Conservation (phyloP, 2,888 invertebrate genomes). For the Cerastoderma edule region DNA sequence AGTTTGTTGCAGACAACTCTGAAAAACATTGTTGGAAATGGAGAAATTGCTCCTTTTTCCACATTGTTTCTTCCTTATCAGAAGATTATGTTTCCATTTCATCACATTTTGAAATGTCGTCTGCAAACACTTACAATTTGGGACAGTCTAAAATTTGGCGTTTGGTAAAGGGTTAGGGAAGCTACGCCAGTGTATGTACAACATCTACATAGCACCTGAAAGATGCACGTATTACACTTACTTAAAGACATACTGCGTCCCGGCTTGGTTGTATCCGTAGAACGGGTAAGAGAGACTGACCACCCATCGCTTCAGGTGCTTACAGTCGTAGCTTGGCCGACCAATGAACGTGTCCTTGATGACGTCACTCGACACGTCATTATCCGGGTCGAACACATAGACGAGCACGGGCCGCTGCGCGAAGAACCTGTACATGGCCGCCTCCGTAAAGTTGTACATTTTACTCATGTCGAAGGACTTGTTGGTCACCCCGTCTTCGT, state of each 20-base stretch:
- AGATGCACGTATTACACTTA: slow-evolving; percentile 55
- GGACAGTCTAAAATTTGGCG: too few relatives aligned
- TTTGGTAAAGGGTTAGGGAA: too few relatives aligned
- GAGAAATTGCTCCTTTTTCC: slow-evolving; percentile 6
- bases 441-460: slow-evolving; percentile 53
- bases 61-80: slow-evolving; percentile 1
- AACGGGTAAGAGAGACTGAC: slow-evolving; percentile 71
- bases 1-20: background rate
- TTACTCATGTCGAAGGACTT: slow-evolving; percentile 39
- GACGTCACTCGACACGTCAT: background rate
- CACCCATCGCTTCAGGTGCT: slow-evolving; percentile 67
- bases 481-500: slow-evolving; percentile 28
- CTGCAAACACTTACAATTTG: too few relatives aligned
- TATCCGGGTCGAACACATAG: slow-evolving; percentile 1
- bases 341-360: slow-evolving; percentile 57
- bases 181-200: too few relatives aligned
- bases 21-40: slow-evolving; percentile 2
- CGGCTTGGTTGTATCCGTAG: slow-evolving; percentile 51
- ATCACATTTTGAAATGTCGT: too few relatives aligned
- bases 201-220: too few relatives aligned
- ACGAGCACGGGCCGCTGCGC: slow-evolving; percentile 16
- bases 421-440: slow-evolving; percentile 52
- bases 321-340: slow-evolving; percentile 71
- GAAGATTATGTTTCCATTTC: too few relatives aligned
- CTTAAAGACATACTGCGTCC: slow-evolving; percentile 63